These are phyloP conservation scores for Phoronis australis DNA, from an alignment of 2,888 invertebrate genomes.

Conservation along the genomic window DNA sequence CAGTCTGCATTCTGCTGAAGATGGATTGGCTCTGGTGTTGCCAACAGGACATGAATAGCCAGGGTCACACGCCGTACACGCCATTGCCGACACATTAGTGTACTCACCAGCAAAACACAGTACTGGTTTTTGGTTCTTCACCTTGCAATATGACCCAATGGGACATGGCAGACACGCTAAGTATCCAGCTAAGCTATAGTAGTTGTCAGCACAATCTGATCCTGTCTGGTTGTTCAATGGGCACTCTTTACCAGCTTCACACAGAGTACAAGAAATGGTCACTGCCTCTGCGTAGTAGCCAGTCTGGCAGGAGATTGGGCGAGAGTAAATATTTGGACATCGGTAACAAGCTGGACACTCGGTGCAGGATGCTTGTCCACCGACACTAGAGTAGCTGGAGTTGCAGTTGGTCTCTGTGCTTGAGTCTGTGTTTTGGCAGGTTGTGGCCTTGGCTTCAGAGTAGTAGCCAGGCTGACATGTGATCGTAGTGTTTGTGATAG, in stretches of 20 bases:
- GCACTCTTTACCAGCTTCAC: conserved; percentile 41
- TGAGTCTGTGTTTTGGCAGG: conserved; percentile 8
- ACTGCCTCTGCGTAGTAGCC: conserved; percentile 37
- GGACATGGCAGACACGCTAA: conserved; percentile 36
- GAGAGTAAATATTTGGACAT: conserved; percentile 30
- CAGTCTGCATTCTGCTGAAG: conserved; percentile 27
- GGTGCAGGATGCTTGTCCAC: conserved; percentile 25
- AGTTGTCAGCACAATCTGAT: conserved; percentile 28
- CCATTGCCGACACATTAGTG: conserved; percentile 18
- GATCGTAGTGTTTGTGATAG: background rate
- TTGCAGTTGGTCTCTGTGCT: background rate
- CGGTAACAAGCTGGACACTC: conserved; percentile 35
- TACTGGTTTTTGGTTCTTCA: conserved; percentile 20
- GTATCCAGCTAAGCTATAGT: conserved; percentile 39
- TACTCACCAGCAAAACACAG: conserved; percentile 35
- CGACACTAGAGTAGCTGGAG: conserved; percentile 4
- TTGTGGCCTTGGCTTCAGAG: conserved; percentile 18
- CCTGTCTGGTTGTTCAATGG: conserved; percentile 26
- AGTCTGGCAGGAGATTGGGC: conserved; percentile 21
- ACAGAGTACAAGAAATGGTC: conserved; percentile 29
- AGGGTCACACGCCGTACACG: conserved; percentile 25
- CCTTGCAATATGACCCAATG: conserved; percentile 34
- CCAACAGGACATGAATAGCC: conserved; percentile 41
- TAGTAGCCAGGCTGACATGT: conserved; percentile 11
- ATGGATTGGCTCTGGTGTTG: conserved; percentile 28